These are phyloP conservation scores for Tachina lurida DNA, from an alignment of 2,888 invertebrate species.

Conservation along the genomic window DNA sequence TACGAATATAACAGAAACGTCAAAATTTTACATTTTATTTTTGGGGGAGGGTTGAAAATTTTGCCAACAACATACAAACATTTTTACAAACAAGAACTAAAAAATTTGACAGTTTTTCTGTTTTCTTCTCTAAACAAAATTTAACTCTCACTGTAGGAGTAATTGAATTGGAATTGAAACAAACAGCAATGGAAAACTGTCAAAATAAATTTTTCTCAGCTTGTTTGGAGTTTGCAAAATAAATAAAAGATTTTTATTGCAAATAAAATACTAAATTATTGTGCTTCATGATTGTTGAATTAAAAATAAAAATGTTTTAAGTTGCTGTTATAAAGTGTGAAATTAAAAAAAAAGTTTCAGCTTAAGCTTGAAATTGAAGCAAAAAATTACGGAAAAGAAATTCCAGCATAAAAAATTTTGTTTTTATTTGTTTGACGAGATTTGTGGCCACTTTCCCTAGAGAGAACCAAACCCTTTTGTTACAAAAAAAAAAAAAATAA, in stretches of 20 bases:
- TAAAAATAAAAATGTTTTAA: background rate
- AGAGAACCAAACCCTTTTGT: slow-evolving; percentile 70
- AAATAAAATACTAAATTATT: background rate
- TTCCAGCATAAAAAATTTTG: background rate
- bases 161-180: slow-evolving; percentile 57
- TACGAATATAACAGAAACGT: slow-evolving; percentile 45
- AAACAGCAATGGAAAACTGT: slow-evolving; percentile 59
- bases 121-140: slow-evolving; percentile 12
- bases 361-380: background rate
- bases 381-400: background rate
- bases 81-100: background rate
- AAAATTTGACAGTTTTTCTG: slow-evolving; percentile 45
- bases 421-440: slow-evolving; percentile 35
- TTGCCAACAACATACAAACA: slow-evolving; percentile 19
- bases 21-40: slow-evolving; percentile 46
- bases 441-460: slow-evolving; percentile 35
- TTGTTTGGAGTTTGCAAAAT: slow-evolving; percentile 41
- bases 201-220: slow-evolving; percentile 53
- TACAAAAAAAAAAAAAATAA: background rate
- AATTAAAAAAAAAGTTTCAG: background rate
- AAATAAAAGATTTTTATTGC: slow-evolving; percentile 36
- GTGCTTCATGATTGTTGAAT: background rate
- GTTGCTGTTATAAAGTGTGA: background rate
- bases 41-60: slow-evolving; percentile 30
- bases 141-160: slow-evolving; percentile 5